Evolutionary conservation across 2,888 invertebrate species (phyloP).

Genomic region (Heteropelma amictum): DNA sequence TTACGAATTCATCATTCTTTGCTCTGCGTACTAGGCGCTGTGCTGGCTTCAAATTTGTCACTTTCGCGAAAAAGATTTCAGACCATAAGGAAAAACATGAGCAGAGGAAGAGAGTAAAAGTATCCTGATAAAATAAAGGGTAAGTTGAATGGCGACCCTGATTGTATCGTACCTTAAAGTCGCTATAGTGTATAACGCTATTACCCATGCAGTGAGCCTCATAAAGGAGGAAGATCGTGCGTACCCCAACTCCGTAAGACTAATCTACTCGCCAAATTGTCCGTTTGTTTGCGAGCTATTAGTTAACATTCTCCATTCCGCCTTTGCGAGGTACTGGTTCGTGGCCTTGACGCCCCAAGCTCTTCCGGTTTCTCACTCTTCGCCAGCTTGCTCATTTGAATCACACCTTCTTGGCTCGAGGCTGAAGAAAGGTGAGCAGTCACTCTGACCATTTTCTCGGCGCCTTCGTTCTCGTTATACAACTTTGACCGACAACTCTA

Average conservation of each 20-base stretch:
- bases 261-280: conserved; percentile 63
- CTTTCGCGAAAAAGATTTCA: background rate
- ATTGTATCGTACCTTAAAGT: conserved; percentile 41
- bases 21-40: background rate
- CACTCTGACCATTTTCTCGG: background rate
- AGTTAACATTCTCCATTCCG: conserved; percentile 60
- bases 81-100: background rate
- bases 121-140: conserved; percentile 58
- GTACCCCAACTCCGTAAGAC: conserved; percentile 18
- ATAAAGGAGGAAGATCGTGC: conserved; percentile 26
- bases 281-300: conserved; percentile 63
- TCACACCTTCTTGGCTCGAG: conserved; percentile 31
- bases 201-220: conserved; percentile 15
- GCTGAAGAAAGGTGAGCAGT: conserved; percentile 35
- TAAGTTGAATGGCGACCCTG: conserved; percentile 54
- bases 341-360: conserved; percentile 9
- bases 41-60: background rate
- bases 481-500: conserved; percentile 27
- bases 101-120: background rate
- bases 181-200: background rate
- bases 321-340: conserved; percentile 39
- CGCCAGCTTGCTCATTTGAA: conserved; percentile 4
- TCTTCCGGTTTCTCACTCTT: conserved; percentile 39
- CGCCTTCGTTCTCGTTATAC: conserved; percentile 12
- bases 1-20: background rate